Conservation (phyloP, 2,113 vertebrate genomes). For the Melanerpes aurifrons region DNA sequence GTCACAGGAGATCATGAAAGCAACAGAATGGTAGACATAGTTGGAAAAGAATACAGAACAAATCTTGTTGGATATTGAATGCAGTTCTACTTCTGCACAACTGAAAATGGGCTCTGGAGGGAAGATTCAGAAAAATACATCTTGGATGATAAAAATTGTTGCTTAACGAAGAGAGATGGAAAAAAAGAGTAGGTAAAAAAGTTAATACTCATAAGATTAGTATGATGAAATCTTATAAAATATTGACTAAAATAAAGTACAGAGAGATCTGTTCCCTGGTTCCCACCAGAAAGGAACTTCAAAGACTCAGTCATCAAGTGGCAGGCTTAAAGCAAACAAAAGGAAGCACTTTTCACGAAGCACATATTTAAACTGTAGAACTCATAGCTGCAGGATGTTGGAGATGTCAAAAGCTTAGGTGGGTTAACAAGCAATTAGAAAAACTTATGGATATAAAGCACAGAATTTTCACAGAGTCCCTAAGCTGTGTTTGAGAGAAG, state of each 20-base stretch:
- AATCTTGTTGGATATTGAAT: background rate
- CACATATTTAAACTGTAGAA: conserved; percentile 29
- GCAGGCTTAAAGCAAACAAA: conserved; percentile 37
- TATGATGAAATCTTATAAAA: background rate
- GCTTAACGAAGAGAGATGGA: background rate
- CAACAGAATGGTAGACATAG: background rate
- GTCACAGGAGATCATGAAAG: background rate
- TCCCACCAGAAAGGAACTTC: background rate
- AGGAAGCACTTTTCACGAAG: conserved; percentile 43
- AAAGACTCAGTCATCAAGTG: background rate
- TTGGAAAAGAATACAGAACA: background rate
- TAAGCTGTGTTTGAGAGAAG: background rate
- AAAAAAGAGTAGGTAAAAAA: background rate
- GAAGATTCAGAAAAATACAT: background rate
- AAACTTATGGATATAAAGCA: background rate
- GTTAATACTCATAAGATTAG: background rate
- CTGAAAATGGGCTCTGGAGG: background rate
- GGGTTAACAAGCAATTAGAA: conserved; percentile 29
- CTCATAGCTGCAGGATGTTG: background rate
- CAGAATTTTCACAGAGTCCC: background rate
- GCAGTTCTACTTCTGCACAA: background rate
- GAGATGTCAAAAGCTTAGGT: conserved; percentile 37
- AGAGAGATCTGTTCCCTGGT: background rate
- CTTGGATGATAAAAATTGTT: background rate
- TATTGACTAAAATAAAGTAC: background rate